A percentile compares a stretch with the other conserved stretches of the same genome.
Conservation (phyloP, 2,113 vertebrate genomes). For the Eubucco bourcierii region DNA sequence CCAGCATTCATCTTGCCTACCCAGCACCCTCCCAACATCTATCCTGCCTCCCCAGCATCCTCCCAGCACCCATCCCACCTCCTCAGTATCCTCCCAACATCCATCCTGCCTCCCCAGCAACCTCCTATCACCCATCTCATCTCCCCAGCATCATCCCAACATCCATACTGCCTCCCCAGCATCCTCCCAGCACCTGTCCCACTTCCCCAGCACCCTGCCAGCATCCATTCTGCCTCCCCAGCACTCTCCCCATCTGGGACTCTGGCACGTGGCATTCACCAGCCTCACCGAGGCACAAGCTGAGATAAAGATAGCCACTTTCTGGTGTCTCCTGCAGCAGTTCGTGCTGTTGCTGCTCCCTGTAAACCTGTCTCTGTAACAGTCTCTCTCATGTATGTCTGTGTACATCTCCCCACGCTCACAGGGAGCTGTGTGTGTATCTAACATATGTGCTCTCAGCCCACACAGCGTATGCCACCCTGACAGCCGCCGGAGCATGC, state of each 20-base stretch:
- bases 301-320: not conserved
- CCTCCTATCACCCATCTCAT: not conserved
- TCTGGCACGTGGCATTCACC: accelerated
- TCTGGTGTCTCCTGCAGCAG: not conserved
- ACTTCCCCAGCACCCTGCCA: not conserved
- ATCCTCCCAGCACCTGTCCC: not conserved
- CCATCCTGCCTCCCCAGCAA: not conserved
- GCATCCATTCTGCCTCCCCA: not conserved
- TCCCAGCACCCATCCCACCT: not conserved
- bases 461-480: constrained; percentile 46
- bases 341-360: constrained; percentile 37
- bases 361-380: constrained; percentile 51
- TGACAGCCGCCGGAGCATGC: accelerated
- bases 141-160: not conserved
- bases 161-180: not conserved
- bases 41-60: not conserved
- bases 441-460: constrained; percentile 62
- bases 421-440: constrained; percentile 37
- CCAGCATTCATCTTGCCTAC: not conserved
- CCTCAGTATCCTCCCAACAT: not conserved
- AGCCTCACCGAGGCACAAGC: not conserved
- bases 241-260: not conserved
- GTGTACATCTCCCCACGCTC: constrained; percentile 38
- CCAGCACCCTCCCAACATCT: not conserved
- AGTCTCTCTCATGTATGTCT: constrained; percentile 35